phyloP scores from a whole-genome alignment of 2,113 vertebrate genomes.

The Atractosteus spatula region DNA sequence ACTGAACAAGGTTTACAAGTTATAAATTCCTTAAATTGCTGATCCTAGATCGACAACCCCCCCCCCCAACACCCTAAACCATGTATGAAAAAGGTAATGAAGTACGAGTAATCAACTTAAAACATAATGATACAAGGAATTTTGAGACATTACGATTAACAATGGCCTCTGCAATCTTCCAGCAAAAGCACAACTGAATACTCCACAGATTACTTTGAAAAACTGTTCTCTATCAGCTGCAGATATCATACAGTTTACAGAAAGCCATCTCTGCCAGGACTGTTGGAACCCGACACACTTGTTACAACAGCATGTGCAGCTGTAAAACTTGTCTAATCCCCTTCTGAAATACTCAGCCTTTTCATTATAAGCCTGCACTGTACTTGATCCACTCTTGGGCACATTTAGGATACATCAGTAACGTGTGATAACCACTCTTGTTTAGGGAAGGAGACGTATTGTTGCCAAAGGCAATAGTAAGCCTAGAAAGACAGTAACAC shows the following conservation, averaged over 20 bases:
- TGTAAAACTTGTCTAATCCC: background rate
- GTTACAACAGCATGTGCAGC: conserved; percentile 1
- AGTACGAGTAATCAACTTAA: too few species aligned
- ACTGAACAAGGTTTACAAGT: too few species aligned
- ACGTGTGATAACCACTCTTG: too few species aligned
- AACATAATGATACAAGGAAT: too few species aligned
- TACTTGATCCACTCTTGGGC: background rate
- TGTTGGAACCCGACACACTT: background rate
- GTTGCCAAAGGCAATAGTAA: too few species aligned
- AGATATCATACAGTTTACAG: background rate
- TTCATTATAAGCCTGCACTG: background rate
- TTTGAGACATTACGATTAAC: background rate
- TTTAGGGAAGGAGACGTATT: too few species aligned
- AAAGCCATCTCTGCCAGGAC: background rate
- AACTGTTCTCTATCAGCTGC: background rate
- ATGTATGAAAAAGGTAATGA: too few species aligned
- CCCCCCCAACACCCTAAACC: too few species aligned
- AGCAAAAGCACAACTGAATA: background rate
- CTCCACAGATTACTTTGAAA: background rate
- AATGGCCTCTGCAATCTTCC: background rate
- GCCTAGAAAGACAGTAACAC: too few species aligned
- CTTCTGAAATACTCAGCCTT: background rate
- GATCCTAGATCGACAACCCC: too few species aligned
- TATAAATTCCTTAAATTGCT: too few species aligned
- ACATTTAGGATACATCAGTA: background rate